phyloP scores from a whole-genome alignment of 2,888 invertebrate species.

The Trilocha varians region DNA sequence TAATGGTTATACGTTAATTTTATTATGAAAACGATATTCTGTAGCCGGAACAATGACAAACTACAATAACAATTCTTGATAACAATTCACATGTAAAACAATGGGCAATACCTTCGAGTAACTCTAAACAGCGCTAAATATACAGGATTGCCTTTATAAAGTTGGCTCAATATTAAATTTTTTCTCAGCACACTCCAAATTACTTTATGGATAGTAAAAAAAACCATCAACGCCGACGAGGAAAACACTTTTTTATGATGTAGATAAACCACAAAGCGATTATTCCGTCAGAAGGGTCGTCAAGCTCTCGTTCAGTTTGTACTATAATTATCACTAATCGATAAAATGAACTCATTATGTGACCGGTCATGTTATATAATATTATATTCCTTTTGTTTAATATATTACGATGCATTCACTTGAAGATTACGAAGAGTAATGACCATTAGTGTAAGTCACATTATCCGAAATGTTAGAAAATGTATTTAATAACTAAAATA shows the following conservation, averaged over 20 bases:
- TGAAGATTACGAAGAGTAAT: too few species aligned
- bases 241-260: background rate
- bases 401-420: too few species aligned
- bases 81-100: background rate
- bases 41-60: background rate
- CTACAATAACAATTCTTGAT: background rate
- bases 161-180: too few species aligned
- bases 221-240: background rate
- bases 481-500: too few species aligned
- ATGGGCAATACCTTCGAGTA: too few species aligned
- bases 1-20: constrained; percentile 5
- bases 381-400: too few species aligned
- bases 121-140: too few species aligned
- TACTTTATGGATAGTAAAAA: background rate
- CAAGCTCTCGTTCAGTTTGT: constrained; percentile 6
- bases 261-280: background rate
- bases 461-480: too few species aligned
- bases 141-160: too few species aligned
- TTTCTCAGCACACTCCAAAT: too few species aligned
- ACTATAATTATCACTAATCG: constrained; percentile 6
- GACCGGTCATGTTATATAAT: background rate
- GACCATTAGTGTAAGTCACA: too few species aligned
- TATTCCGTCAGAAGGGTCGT: constrained; percentile 3
- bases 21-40: background rate
- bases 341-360: constrained; percentile 5